Base-by-base conservation (phyloP, 2,113 vertebrate species). In the Esox niger region DNA sequence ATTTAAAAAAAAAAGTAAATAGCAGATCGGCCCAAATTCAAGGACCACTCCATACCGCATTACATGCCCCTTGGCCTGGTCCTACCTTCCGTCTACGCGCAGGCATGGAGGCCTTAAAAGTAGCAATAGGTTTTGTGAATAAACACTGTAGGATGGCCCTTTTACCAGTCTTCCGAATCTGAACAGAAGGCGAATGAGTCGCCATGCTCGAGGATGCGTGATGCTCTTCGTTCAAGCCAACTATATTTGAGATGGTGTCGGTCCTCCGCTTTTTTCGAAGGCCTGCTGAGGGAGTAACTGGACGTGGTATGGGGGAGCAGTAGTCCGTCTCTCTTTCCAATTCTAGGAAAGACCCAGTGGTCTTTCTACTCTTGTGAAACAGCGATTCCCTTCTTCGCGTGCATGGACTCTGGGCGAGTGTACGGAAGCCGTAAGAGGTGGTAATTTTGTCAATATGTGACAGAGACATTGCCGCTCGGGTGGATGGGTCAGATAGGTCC, bases 361-460 rank as follows among this genome's bases (percentile, higher is more conserved):
- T 5, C 15, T 0, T 52, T 52, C 7, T n/a, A 11, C 26, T 52
- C 11, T 70, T 65, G 46, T 90, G 89, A 56, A 90, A 92, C 10
- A 89, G 64, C 0, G 89, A 90, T 55, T 90, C 88, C 10, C 88
- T 60, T 0, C 85, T 78, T 9, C 23, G 72, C 0, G 83, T 85
- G 57, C 63, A 71, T 0, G 89, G 90, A 30, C 83, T 89, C 17
- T 59, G 58, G 0, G 83, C 85, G 31, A 92, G 58, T 8, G 80
- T 81, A 0, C 77, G 7, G 69, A 91, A 90, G 0, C 90, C 84
- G 0, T 88, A 88, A 0, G 90, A 79, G 0, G 88, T 87, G 13
- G 78, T 81, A 54, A 88, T 80, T 70, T 88, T 89, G 0, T 20
- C 70, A 11, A 87, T 78, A 17, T 90, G 88, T 0, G 71, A 33